Evolutionary conservation across 1,140 invertebrate species (phyloP), one percentile per base, ranked within the genome.

Genomic region (Drosophila eugracilis): DNA sequence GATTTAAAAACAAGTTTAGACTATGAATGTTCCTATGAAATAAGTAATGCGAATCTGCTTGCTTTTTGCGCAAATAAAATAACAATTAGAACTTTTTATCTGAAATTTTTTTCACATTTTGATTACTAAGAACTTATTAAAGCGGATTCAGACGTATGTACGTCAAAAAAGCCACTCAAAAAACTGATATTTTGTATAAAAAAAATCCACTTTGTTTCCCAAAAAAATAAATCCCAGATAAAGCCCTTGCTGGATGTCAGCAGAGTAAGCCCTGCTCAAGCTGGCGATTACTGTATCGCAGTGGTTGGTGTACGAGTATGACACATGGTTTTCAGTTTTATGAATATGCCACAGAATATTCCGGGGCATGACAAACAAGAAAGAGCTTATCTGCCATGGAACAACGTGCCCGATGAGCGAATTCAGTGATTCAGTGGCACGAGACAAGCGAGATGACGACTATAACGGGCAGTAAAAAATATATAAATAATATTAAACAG

Each of bases 361-460:
- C 69, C 69, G 32, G 39, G 24, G 52, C 66, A 72, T 72, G 67
- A 28, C 42, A 72, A 19, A 58, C 21, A 19, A 49, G 42, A 39
- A 41, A 37, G 12, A 54, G 69, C 57, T 74, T 74, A 74, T 74
- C 71, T 62, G 26, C 17, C 44, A 36, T 36, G 22, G 22, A 14
- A 17, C 45, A 74, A 74, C 71, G 71, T 74, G 71, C 44, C 26
- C 24, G 62, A 44, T 54, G 62, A 34, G 15, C 30, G 30, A 59
- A 62, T 49, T 62, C 15, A 74, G 60, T 74, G 58, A 74, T 74
- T 74, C 70, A 65, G 59, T 65, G 48, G 70, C 69, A 60, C 69
- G 41, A 60, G 39, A 19, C 45, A 60, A 59, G 36, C 44, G 26
- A 55, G 39, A 30, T 37, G 65, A 47, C 21, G 30, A 14, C 42